A percentile compares a stretch with the other conserved stretches of the same genome.
phyloP scores from a whole-genome alignment of 1,140 invertebrate species.

The Drosophila baimaii region DNA sequence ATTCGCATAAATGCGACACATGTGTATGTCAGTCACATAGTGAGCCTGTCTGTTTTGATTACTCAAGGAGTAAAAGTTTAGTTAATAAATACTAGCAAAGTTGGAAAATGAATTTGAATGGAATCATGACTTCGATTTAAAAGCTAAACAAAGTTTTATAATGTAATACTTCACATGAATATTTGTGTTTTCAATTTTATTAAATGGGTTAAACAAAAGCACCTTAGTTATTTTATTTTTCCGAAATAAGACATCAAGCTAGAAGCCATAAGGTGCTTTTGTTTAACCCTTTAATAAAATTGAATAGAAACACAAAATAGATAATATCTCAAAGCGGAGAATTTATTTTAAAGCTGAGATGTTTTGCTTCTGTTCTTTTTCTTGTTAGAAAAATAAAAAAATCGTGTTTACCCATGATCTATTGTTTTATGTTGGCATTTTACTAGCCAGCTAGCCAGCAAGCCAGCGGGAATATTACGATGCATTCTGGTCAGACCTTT shows the following conservation, averaged over 20 bases:
- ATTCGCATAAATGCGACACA: not conserved
- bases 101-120: too few relatives aligned
- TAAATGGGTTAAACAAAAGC: too few relatives aligned
- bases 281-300: too few relatives aligned
- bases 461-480: not conserved
- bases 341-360: not conserved
- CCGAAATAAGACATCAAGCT: too few relatives aligned
- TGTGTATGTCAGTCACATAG: conserved; percentile 8
- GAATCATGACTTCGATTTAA: too few relatives aligned
- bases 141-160: too few relatives aligned
- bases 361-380: not conserved
- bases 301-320: too few relatives aligned
- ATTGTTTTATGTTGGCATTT: not conserved
- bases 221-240: too few relatives aligned
- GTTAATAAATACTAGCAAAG: too few relatives aligned
- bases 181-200: too few relatives aligned
- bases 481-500: not conserved
- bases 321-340: not conserved
- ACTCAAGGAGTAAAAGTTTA: conserved; percentile 23
- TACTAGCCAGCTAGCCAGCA: not conserved
- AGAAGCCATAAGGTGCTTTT: too few relatives aligned
- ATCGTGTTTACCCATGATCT: not conserved
- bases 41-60: conserved; percentile 16
- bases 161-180: too few relatives aligned
- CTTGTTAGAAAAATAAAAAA: not conserved